Base-by-base conservation (phyloP, 2,888 invertebrate genomes). In the Lacanobia wlatinum region DNA sequence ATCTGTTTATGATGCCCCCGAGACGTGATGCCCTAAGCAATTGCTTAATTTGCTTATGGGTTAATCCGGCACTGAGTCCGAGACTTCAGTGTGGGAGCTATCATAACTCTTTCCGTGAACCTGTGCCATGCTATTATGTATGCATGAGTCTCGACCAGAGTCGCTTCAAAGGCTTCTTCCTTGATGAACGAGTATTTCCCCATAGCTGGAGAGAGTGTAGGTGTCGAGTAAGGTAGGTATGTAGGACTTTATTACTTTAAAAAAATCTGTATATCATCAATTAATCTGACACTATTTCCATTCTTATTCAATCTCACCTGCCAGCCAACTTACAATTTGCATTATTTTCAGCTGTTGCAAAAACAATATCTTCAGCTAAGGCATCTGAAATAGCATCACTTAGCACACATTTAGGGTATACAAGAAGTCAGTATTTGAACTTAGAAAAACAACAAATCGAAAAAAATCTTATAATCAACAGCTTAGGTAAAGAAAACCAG, bases 341-440 rank as follows among this genome's bases (percentile, higher is more conserved):
- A 64, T 69, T 71, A 60, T 60, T 89, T 89, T 71, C 85, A 94
- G 94, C 83, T 66, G 84, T 93, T 18, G 90, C 90, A 50, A 92
- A 90, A 86, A 87, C 89, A 18, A 78, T 92, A 14, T 83, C 92
- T 53, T 78, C 83, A 28, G 86, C 89, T n/a, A 93, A 92, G 75
- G 87, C 90, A 75, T 88, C 78, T 55, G 90, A 92, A 86, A 87
- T 84, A 8, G 77, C 76, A 60, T 77, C 78, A n/a, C 84, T 92
- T 12, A 87, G 80, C 34, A 84, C 82, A 38, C 84, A 90, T 58
- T 82, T 94, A 34, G 82, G 80, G n/a, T 62, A 72, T 59, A 84
- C 86, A 34, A 89, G 83, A 88, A 86, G 82, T 21, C 87, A 92
- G 78, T 90, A 88, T 75, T 77, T 83, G 9, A 78, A 88, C 66